Conservation (phyloP, 2,113 vertebrate genomes). For the Rattus norvegicus region DNA sequence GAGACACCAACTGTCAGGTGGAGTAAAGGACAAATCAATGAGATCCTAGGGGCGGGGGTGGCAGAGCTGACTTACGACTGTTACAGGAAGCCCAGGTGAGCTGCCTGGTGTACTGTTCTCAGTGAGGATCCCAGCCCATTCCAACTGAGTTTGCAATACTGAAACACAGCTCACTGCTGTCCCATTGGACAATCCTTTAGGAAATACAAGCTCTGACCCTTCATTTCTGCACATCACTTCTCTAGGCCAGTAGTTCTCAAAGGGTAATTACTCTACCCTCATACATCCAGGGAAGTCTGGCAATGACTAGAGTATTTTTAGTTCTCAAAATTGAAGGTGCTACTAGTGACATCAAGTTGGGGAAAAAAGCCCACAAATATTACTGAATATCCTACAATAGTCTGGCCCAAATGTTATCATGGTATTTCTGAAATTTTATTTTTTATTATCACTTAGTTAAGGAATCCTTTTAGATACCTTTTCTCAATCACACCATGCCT, state of each 20-base stretch:
- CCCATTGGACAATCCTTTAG: neutral
- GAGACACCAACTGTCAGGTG: neutral
- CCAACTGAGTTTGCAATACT: conserved; percentile 12
- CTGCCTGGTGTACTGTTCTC: neutral
- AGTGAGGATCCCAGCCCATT: neutral
- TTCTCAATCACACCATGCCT: neutral
- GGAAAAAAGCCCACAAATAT: neutral
- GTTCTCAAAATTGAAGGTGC: neutral
- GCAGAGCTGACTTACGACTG: neutral
- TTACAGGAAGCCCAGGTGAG: neutral
- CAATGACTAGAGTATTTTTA: neutral
- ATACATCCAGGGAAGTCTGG: neutral
- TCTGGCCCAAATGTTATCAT: conserved; percentile 2
- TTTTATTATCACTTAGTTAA: neutral
- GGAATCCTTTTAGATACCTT: neutral
- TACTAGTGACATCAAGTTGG: conserved; percentile 22
- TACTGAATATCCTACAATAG: neutral
- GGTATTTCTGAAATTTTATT: conserved; percentile 1
- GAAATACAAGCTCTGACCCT: neutral
- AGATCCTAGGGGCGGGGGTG: neutral
- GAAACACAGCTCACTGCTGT: conserved; percentile 9
- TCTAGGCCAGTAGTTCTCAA: conserved; percentile 8
- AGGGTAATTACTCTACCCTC: neutral
- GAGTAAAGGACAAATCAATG: neutral
- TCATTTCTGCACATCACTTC: conserved; percentile 22